These are phyloP conservation scores for Neomorphus geoffroyi DNA, from an alignment of 2,797 vertebrate genomes.

Conservation along the genomic window DNA sequence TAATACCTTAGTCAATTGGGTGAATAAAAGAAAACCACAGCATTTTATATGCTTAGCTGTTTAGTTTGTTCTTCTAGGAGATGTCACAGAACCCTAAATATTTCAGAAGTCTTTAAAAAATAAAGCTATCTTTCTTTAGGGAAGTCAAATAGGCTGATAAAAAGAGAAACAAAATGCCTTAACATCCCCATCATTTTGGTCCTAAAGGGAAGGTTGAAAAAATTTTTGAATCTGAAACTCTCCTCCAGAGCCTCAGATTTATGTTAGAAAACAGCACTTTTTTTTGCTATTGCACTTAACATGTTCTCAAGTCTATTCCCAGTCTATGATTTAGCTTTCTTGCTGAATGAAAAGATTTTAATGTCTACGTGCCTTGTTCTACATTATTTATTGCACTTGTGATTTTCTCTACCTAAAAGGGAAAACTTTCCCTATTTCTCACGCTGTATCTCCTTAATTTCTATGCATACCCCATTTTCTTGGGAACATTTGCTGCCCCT, in stretches of 20 bases:
- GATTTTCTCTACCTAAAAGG: not conserved
- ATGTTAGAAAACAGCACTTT: not conserved
- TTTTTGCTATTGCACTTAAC: conserved; percentile 19
- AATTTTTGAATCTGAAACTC: conserved; percentile 25
- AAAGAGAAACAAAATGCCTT: not conserved
- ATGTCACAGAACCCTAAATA: not conserved
- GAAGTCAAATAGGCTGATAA: not conserved
- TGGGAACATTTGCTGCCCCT: not conserved
- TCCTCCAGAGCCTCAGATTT: conserved; percentile 15
- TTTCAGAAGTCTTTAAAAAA: conserved; percentile 4
- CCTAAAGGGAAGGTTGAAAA: not conserved
- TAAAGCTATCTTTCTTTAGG: not conserved
- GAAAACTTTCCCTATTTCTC: not conserved
- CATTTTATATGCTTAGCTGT: not conserved
- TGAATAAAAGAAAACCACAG: not conserved
- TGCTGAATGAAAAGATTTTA: conserved; percentile 20
- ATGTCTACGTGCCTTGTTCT: not conserved
- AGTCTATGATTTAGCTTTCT: not conserved
- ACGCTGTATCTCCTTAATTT: not conserved
- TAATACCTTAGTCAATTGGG: not conserved
- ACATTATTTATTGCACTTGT: conserved; percentile 20
- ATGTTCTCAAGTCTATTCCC: conserved; percentile 4
- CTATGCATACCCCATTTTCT: not conserved
- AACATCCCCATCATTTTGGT: not conserved
- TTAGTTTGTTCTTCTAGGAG: not conserved